Percentiles rank a stretch among this genome's conserved stretches.
Evolutionary conservation across 2,113 vertebrate species (phyloP).

Genomic region (Corythornis vintsioides): DNA sequence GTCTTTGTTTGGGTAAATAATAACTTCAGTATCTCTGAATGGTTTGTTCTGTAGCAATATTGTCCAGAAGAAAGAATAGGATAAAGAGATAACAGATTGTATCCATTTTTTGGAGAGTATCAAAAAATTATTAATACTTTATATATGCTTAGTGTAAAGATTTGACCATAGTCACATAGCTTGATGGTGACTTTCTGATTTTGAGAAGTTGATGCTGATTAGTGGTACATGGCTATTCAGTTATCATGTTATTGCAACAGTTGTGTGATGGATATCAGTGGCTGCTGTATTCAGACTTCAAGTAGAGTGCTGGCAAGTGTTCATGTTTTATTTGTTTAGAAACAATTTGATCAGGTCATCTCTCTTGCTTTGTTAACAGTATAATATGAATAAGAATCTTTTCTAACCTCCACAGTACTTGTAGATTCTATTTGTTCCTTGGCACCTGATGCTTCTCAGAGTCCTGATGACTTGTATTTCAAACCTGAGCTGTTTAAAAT

Average conservation of each 20-base stretch:
- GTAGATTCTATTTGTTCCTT: background rate
- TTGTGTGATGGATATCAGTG: background rate
- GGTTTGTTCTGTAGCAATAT: background rate
- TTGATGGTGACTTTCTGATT: background rate
- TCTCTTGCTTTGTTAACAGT: constrained; percentile 2
- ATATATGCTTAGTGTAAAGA: background rate
- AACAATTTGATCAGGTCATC: background rate
- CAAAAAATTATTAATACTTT: constrained; percentile 25
- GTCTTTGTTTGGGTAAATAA: background rate
- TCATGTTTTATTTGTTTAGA: constrained; percentile 16
- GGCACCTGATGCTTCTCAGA: background rate
- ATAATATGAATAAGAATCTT: background rate
- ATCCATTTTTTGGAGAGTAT: background rate
- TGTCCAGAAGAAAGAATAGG: background rate
- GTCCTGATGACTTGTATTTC: background rate
- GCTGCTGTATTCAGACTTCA: background rate
- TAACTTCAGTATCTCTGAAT: background rate
- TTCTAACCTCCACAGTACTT: background rate
- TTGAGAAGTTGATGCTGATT: background rate
- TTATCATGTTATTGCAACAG: background rate
- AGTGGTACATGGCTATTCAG: background rate
- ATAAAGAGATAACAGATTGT: background rate
- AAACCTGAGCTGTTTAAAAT: background rate
- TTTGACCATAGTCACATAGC: background rate
- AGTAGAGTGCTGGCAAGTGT: background rate